Evolutionary conservation across 2,113 vertebrate genomes (phyloP), one percentile per base, ranked within the genome.

Genomic region (Bagarius yarrelli): DNA sequence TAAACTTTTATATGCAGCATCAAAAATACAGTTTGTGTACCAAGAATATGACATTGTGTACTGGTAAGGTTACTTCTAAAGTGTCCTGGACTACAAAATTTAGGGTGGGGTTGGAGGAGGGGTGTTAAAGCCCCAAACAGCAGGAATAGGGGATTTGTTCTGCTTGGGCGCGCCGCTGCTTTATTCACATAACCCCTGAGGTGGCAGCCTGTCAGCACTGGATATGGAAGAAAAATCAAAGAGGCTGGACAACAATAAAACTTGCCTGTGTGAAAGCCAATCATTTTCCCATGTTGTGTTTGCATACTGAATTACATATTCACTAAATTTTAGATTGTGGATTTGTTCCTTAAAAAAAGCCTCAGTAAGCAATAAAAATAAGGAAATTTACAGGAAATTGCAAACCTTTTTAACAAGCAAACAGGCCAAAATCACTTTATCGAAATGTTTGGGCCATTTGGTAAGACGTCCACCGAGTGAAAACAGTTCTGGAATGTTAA

Each of bases 161-260:
- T 87, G 87, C 88, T 88, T 87, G 89, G 89, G 79, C 76, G 80
- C 82, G 70, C 86, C 74, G 66, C 76, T 61, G 74, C 86, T 87
- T 87, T 87, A 85, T 89, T 84, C 85, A 81, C 83, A 84, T 85
- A 87, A 86, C 81, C 86, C 82, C 89, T 87, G 88, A 88, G 87
- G 91, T 91, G 89, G 87, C 84, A 30, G 87, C 70, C 89, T 92
- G 92, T 91, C 91, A 92, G 85, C 72, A 69, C 71, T 71, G 76
- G 90, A 89, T 84, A 90, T 74, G 89, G 89, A 92, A 89, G 88
- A 87, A 91, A 89, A 92, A 92, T 93, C 92, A 91, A 90, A 93
- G 87, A 71, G 87, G 67, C 84, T 87, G 79, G 72, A 87, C 90
- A 91, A 92, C 90, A 91, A 92, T 90, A 84, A 84, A 85, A 87